Conservation (phyloP, 2,113 vertebrate species). For the Pampusana beccarii region DNA sequence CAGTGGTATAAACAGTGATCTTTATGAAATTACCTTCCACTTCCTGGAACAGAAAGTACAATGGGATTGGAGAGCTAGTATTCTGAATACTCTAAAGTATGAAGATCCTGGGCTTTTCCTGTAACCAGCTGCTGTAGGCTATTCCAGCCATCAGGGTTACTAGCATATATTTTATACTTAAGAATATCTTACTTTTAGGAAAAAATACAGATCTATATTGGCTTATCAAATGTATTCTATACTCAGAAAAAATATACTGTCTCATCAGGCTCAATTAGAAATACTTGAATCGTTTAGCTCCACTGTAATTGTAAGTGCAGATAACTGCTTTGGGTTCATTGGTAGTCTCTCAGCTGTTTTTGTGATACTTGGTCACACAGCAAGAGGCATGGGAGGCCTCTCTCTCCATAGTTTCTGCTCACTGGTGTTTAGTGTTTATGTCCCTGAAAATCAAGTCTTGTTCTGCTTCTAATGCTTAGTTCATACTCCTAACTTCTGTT, state of each 20-base stretch:
- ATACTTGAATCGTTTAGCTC: background rate
- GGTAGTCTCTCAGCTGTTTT: background rate
- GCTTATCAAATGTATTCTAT: background rate
- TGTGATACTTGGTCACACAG: rapidly evolving
- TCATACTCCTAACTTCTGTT: background rate
- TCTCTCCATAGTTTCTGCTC: background rate
- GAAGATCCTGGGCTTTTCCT: background rate
- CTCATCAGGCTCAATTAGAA: background rate
- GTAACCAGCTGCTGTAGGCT: background rate
- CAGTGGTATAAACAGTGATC: background rate
- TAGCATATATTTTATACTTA: background rate
- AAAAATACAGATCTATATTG: background rate
- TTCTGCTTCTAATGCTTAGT: background rate
- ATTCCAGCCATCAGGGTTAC: background rate
- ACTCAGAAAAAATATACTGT: background rate
- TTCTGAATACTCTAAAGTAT: background rate
- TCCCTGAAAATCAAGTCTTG: background rate
- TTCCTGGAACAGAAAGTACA: background rate
- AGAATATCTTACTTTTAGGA: background rate
- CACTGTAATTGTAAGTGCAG: background rate
- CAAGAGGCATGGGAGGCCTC: background rate
- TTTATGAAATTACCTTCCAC: background rate
- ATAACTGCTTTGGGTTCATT: background rate
- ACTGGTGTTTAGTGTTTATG: background rate
- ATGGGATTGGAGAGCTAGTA: background rate